Evolutionary conservation across 2,113 vertebrate genomes (phyloP), one percentile per base, ranked within the genome.

Genomic region (Camelus bactrianus): DNA sequence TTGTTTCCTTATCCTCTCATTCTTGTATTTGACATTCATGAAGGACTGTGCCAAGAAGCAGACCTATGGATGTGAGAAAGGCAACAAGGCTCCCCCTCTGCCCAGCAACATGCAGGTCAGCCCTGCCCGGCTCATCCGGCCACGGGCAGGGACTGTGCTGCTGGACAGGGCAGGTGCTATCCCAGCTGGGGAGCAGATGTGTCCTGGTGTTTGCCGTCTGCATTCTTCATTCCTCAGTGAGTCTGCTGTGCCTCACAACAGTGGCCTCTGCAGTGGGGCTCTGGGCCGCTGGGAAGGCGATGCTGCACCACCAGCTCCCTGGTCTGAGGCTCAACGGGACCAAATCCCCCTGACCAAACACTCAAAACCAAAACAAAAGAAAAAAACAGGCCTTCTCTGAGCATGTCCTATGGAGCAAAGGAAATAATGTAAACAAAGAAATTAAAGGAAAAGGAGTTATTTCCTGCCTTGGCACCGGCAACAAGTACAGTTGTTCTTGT

Each of bases 361-460:
- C 24, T 60, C 3, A n/a, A 90, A 82, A 76, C 46, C 26, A 58
- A 95, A 70, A 89, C 17, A n/a, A 77, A 76, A 79, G 12, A 75
- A 32, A 60, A 84, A 85, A 93, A 58, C 62, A 92, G 91, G 38
- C 42, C 67, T 92, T 89, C 81, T 95, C 72, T 65, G 35, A 62
- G 58, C 81, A 95, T 80, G 72, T 70, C n/a, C 69, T 32, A 9
- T 22, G 95, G 92, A 85, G 52, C 60, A 92, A 90, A 95, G 60
- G 70, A 72, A 80, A 88, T 87, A 93, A 92, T 82, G 70, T 95
- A 97, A 97, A 97, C 96, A 96, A 80, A 89, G 92, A 94, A 90
- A 94, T 96, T 97, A 75, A 75, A 97, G 94, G 82, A 97, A 95
- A 97, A 96, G 93, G 77, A 94, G 95, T 96, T 93, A 69, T 94